These are phyloP conservation scores for Anastrepha obliqua DNA, from an alignment of 1,140 invertebrate species.

Conservation along the genomic window DNA sequence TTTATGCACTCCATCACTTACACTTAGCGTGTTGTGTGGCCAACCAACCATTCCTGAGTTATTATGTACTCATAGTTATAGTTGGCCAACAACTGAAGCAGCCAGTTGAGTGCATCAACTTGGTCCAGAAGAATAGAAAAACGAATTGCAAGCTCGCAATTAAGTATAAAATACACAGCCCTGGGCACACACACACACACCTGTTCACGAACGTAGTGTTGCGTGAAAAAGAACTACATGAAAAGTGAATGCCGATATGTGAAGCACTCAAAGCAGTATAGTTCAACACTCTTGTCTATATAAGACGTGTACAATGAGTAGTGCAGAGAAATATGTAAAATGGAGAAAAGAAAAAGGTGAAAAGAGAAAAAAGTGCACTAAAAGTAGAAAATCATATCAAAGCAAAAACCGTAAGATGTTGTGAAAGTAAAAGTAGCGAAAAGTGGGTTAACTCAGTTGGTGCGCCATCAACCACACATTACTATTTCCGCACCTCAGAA, in stretches of 20 bases:
- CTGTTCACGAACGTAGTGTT: background rate
- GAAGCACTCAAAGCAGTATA: background rate
- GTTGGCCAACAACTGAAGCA: too few relatives aligned
- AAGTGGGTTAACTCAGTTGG: background rate
- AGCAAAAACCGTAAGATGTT: background rate
- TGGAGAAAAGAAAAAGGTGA: background rate
- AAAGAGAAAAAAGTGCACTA: background rate
- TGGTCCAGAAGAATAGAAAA: too few relatives aligned
- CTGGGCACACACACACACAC: background rate
- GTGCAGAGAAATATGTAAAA: background rate
- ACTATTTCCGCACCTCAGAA: too few relatives aligned
- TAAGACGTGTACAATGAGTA: too few relatives aligned
- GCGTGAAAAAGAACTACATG: background rate
- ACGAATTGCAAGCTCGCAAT: too few relatives aligned
- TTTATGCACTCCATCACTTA: too few relatives aligned
- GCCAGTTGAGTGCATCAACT: too few relatives aligned
- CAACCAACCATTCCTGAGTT: too few relatives aligned
- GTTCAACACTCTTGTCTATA: too few relatives aligned
- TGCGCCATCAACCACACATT: background rate
- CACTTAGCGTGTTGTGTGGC: too few relatives aligned
- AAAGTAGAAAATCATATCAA: background rate
- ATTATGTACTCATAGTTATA: too few relatives aligned
- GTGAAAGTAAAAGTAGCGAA: background rate
- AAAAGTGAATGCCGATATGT: background rate
- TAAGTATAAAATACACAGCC: too few relatives aligned